phyloP scores from a whole-genome alignment of 2,888 invertebrate species.

The Halictus quadricinctus region DNA sequence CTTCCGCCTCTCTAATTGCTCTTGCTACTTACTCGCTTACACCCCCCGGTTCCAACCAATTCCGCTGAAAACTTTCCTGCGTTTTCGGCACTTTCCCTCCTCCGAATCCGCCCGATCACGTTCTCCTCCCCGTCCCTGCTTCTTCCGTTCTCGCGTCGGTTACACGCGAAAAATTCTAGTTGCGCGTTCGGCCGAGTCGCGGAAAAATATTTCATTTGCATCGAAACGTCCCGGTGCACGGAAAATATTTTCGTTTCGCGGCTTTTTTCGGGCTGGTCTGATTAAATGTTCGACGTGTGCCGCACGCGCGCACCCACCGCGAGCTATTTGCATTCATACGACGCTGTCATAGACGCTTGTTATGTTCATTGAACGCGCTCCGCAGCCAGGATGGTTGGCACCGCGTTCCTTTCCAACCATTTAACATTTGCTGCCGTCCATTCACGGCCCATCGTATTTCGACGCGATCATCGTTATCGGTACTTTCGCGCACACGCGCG shows the following conservation, averaged over 20 bases:
- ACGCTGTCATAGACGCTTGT: conserved; percentile 9
- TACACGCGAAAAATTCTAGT: not conserved
- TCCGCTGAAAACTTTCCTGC: conserved; percentile 19
- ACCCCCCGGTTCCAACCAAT: not conserved
- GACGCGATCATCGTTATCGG: not conserved
- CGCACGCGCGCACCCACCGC: not conserved
- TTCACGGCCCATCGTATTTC: conserved; percentile 32
- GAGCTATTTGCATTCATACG: conserved; percentile 42
- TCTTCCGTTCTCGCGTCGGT: not conserved
- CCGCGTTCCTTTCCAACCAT: conserved; percentile 71
- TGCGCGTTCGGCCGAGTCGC: not conserved
- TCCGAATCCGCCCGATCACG: not conserved
- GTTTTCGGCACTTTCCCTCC: not conserved
- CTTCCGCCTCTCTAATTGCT: conserved; percentile 50
- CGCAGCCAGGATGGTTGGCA: conserved; percentile 52
- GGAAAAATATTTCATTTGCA: not conserved
- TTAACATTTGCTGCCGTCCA: conserved; percentile 62
- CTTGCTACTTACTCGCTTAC: conserved; percentile 8
- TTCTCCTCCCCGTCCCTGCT: not conserved
- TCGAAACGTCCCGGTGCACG: not conserved
- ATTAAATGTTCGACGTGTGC: not conserved
- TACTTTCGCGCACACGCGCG: not conserved
- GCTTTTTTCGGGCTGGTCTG: not conserved
- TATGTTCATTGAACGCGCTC: conserved; percentile 19
- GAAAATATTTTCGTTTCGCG: not conserved